Percentiles rank a stretch among this genome's conserved stretches.
phyloP scores from a whole-genome alignment of 2,888 invertebrate species.

The Ptycholaimellus sp. region DNA sequence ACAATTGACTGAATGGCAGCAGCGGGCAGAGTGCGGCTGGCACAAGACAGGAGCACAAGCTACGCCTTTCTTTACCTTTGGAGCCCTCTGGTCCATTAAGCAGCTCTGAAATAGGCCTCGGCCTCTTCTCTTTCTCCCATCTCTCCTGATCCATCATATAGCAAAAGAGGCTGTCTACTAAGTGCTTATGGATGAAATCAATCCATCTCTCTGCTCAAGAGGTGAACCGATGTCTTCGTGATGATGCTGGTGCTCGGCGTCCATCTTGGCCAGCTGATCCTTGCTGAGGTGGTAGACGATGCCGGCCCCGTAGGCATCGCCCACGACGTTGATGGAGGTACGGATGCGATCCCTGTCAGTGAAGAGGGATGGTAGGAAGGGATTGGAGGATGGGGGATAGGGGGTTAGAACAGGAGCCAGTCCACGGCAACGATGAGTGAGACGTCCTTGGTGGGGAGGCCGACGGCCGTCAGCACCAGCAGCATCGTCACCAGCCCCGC shows the following conservation, averaged over 20 bases:
- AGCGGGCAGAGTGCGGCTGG: no score
- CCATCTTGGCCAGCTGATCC: slow-evolving; percentile 27
- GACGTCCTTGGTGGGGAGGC: slow-evolving; percentile 31
- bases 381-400: not conserved
- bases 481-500: slow-evolving; percentile 28
- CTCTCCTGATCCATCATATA: no score
- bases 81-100: no score
- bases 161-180: no score
- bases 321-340: slow-evolving; percentile 36
- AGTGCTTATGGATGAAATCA: no score
- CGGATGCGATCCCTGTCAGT: slow-evolving; percentile 33
- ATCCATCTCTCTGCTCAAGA: no score
- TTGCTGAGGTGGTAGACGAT: slow-evolving; percentile 34
- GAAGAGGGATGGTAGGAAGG: not conserved
- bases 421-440: slow-evolving; percentile 32
- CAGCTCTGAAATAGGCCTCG: no score
- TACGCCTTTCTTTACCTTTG: no score
- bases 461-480: slow-evolving; percentile 31
- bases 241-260: slow-evolving; percentile 14
- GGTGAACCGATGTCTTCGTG: no score
- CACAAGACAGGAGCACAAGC: no score
- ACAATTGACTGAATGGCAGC: no score
- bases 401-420: slow-evolving; percentile 28
- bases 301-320: slow-evolving; percentile 37
- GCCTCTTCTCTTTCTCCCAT: no score